A percentile compares a stretch with the other conserved stretches of the same genome.
Evolutionary conservation across 2,888 invertebrate genomes (phyloP).

Genomic region (Gortyna flavago): DNA sequence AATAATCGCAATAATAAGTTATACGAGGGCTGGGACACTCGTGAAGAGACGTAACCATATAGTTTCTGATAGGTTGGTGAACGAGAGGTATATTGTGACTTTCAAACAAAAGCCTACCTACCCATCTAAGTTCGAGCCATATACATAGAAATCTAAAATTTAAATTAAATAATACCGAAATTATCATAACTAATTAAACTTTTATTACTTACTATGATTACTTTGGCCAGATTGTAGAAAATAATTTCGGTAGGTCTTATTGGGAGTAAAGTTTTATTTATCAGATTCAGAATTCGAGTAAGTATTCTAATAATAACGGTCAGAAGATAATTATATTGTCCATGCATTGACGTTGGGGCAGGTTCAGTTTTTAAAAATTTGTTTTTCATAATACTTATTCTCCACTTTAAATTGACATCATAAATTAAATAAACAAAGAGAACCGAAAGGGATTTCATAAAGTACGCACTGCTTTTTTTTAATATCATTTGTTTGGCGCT

Average conservation of each 20-base stretch:
- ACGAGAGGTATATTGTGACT: background rate
- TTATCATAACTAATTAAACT: slow-evolving; percentile 63
- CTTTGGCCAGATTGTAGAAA: slow-evolving; percentile 40
- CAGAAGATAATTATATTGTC: slow-evolving; percentile 3
- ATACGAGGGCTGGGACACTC: background rate
- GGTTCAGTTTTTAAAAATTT: background rate
- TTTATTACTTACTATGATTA: slow-evolving; percentile 53
- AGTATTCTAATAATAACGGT: background rate
- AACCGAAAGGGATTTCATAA: background rate
- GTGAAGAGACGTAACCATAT: background rate
- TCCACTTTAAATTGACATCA: background rate
- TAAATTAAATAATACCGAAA: slow-evolving; percentile 45
- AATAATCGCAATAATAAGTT: background rate
- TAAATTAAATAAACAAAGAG: background rate
- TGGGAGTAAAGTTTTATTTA: slow-evolving; percentile 28
- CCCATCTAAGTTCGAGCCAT: slow-evolving; percentile 13
- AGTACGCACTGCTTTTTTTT: background rate
- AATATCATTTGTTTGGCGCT: no score
- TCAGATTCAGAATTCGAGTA: slow-evolving; percentile 16
- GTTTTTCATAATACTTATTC: background rate
- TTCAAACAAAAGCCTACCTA: background rate
- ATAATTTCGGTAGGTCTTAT: slow-evolving; percentile 41
- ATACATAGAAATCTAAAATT: slow-evolving; percentile 36
- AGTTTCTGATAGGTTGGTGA: background rate
- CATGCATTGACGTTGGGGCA: background rate